phyloP scores from a whole-genome alignment of 1,140 invertebrate species.

The Samia ricini region DNA sequence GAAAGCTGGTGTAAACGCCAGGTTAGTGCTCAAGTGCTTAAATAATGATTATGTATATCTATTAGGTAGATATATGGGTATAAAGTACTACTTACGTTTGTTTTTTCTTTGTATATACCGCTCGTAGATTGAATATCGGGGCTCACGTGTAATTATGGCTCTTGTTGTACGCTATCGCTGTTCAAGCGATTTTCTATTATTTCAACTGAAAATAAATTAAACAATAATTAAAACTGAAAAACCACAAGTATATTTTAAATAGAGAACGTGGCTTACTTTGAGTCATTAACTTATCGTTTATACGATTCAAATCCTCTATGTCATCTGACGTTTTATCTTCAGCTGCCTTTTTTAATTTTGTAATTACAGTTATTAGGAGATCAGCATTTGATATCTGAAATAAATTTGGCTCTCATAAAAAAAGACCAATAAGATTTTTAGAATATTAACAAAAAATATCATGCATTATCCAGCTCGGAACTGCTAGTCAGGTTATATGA shows the following conservation, averaged over 20 bases:
- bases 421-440: no score
- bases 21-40: no score
- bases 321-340: constrained; percentile 16
- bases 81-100: no score
- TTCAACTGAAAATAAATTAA: neutral
- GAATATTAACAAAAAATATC: no score
- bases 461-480: no score
- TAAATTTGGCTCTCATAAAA: no score
- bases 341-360: constrained; percentile 18
- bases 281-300: constrained; percentile 28
- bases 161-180: neutral
- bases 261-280: constrained; percentile 26
- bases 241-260: neutral
- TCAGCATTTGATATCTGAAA: constrained; percentile 30
- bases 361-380: constrained; percentile 28
- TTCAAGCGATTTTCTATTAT: neutral
- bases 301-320: constrained; percentile 21
- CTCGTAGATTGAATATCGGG: no score
- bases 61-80: no score
- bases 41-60: no score
- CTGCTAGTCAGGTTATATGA: no score
- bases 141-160: neutral
- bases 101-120: no score
- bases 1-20: no score
- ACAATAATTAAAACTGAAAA: neutral